Evolutionary conservation across 2,888 invertebrate genomes (phyloP), one percentile per base, ranked within the genome.

Genomic region (Sinelater perroti): DNA sequence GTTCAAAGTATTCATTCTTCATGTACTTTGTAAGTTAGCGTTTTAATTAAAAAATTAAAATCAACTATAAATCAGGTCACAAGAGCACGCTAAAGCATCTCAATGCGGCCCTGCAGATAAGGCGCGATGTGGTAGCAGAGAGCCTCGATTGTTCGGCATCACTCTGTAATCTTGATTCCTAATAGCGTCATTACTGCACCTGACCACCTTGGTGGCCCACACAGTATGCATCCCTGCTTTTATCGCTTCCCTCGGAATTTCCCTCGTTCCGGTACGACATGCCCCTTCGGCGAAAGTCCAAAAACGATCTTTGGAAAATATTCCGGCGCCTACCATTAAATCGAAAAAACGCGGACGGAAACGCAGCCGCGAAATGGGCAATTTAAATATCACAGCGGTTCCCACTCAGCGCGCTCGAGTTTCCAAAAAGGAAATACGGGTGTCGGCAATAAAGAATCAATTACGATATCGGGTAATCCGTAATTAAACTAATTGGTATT

Each of bases 101-200:
- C n/a, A 38, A 16, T 24, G 14, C 66, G 51, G 62, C 60, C 57
- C 65, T 64, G 65, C 63, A 60, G 58, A 31, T 31, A 16, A 33
- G 17, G 45, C 45, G 50, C 26, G 38, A 52, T 52, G 57, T 68
- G 65, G 68, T 68, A 69, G 69, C 69, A 61, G 58, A 66, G 65
- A 64, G 56, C 54, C 58, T 65, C 67, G 66, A 69, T 67, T 67
- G 70, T 69, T 70, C 71, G 70, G 71, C 72, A 63, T 64, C 66
- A 70, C 68, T 68, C 75, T 75, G 74, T 76, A 75, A 76, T 76
- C 74, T 74, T 68, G 60, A 60, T 65, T 60, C 64, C 69, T 70
- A 70, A 70, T 70, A 65, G 67, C 68, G 60, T 68, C 66, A 70
- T 67, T 67, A 67, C 62, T 51, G 38, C 50, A 42, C 38, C 54